Conservation (phyloP, 2,797 vertebrate species). For the Halcyon leucocephala region DNA sequence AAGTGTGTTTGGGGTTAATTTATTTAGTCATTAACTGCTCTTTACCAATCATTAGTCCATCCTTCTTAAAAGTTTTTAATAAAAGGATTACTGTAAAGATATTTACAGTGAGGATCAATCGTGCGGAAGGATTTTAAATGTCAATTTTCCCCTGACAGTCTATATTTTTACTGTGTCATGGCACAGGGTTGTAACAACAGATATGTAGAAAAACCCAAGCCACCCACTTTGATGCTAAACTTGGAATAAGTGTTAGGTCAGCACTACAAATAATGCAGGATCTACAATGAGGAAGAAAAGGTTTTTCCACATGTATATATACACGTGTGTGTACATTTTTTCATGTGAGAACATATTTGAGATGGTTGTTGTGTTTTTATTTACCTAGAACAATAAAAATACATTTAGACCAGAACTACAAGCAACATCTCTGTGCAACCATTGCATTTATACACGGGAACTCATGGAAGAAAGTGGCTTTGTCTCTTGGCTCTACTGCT, state of each 20-base stretch:
- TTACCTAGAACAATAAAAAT: not conserved
- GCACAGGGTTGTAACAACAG: not conserved
- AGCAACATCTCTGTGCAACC: not conserved
- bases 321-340: not conserved
- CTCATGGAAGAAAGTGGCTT: not conserved
- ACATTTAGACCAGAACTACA: not conserved
- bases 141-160: not conserved
- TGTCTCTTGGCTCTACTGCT: not conserved
- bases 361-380: not conserved
- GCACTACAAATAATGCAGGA: not conserved
- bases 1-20: not conserved
- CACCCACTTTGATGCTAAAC: not conserved
- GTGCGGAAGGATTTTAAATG: not conserved
- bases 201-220: not conserved
- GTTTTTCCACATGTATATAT: too few relatives aligned
- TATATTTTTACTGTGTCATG: not conserved
- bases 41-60: not conserved
- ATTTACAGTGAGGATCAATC: not conserved
- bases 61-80: not conserved
- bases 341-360: not conserved
- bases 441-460: not conserved
- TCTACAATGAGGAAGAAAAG: not conserved
- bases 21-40: not conserved
- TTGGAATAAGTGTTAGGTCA: not conserved
- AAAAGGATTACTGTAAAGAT: not conserved